Conservation (phyloP, 2,888 invertebrate species). For the Tetragonula carbonaria region DNA sequence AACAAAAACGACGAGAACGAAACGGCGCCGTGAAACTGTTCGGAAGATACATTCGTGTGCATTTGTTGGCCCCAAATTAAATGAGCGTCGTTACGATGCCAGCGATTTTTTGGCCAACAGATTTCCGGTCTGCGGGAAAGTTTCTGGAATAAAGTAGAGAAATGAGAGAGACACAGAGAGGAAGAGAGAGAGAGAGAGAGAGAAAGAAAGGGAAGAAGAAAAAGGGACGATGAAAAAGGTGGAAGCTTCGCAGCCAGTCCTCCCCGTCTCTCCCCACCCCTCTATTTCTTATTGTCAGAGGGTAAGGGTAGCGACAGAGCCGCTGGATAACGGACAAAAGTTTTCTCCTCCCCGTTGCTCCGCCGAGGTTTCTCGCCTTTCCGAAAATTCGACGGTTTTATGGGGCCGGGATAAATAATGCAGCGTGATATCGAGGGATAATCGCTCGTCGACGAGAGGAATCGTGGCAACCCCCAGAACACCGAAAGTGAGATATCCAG, state of each 20-base stretch:
- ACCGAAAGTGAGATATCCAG: slow-evolving; percentile 34
- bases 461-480: slow-evolving; percentile 62
- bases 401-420: slow-evolving; percentile 75
- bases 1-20: background rate
- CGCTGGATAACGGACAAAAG: slow-evolving; percentile 59
- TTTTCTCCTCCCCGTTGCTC: slow-evolving; percentile 36
- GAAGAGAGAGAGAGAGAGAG: too few species aligned
- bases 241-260: slow-evolving; percentile 60
- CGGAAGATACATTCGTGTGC: slow-evolving; percentile 24
- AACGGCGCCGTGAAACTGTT: background rate
- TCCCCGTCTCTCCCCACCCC: background rate
- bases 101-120: slow-evolving; percentile 63
- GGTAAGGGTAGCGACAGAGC: slow-evolving; percentile 56
- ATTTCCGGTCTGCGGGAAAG: slow-evolving; percentile 58
- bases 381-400: slow-evolving; percentile 57
- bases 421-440: slow-evolving; percentile 72
- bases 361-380: slow-evolving; percentile 63
- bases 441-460: slow-evolving; percentile 70
- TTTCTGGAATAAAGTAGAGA: slow-evolving; percentile 48
- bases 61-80: slow-evolving; percentile 62
- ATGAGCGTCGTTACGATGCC: slow-evolving; percentile 65
- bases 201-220: slow-evolving; percentile 1
- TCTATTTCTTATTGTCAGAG: slow-evolving; percentile 64
- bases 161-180: background rate
- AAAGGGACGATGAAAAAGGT: slow-evolving; percentile 38